Evolutionary conservation across 2,888 invertebrate genomes (phyloP), one percentile per base, ranked within the genome.

Genomic region (Ptychoptera contaminata): DNA sequence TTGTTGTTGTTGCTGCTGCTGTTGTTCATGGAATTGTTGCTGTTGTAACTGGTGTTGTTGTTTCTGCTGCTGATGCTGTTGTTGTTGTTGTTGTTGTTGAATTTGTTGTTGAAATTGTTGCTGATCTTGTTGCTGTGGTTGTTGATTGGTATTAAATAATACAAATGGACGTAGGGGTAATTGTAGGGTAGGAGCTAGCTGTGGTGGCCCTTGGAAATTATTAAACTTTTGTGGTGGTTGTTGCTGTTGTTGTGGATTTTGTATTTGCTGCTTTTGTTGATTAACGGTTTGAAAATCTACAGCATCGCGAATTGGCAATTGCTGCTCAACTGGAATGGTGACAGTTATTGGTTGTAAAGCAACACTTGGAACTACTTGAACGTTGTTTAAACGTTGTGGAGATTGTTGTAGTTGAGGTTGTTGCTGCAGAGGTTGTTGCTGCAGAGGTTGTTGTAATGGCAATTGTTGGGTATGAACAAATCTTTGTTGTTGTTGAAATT

Each of bases 301-400:
- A 23, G 73, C 69, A 51, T 75, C 74, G 47, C 70, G 68, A 50
- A 70, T 68, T 11, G 76, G 75, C 47, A 74, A 61, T 54, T 73
- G 74, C 53, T 73, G 73, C 52, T 67, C 67, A 30, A 62, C 58
- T 46, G 70, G 58, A 49, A 62, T 53, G 42, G 55, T 15, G 8
- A 10, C 62, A 9, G 56, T 58, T 42, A 43, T 37, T n/a, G 58
- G 48, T 16, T 50, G 40, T 9, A 61, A 56, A 38, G 59, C 56
- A 39, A 52, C 45, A 47, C 58, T 63, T 37, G 61, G 58, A 52
- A 65, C 53, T 63, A 68, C 53, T 62, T 66, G 54, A 63, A 62
- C 58, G 46, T 62, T 38, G 11, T 23, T 23, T 7, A 23, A 23
- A 7, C 23, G 23, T 23, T 23, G 23, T 23, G 7, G 7, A 23